Base-by-base conservation (phyloP, 2,888 invertebrate species). In the Platerodrilus igneus region DNA sequence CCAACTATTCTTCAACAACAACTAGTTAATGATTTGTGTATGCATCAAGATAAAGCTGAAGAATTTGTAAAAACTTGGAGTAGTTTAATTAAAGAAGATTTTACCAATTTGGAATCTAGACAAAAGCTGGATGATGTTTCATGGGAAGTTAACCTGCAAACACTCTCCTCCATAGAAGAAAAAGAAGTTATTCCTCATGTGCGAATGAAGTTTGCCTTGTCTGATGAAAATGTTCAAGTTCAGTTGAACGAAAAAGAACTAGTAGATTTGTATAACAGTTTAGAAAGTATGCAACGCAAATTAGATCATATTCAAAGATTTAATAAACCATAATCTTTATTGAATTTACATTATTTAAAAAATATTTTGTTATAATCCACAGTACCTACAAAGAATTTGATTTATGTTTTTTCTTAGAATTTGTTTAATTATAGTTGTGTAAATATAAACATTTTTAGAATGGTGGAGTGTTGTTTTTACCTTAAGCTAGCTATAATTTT, bases 61-160 rank as follows among this genome's bases (percentile, higher is more conserved):
- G 68, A 70, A 14, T 76, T 77, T 47, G 63, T 74, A 3, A 71
- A 72, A 36, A 48, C 71, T 5, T 78, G 77, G 77, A 71, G 73
- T 1, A 65, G 67, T 20, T 66, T 70, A 44, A 72, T 73, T 1
- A 74, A 74, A 48, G 66, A 69, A 4, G 69, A 76, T 45, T 68
- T 76, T 50, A 69, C 70, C 26, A 72, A 74, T 55, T 63, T 76
- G 48, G 63, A 67, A 41, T 60, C 60, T 41, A 65, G 59, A 11
- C 68, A 70, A 55, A 69, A 74, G 53, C 59, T 78, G 18, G 67
- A 74, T 33, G 68, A 72, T 49, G 63, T 77, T 19, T 66, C 69
- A 17, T 78, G 78, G 77, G 72, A 76, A 42, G 52, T 77, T 2
- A 75, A 75, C 55, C 63, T 77, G 13, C 70, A 75, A 56, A 66